These are phyloP conservation scores for Cricetomys ansorgei DNA, from an alignment of 2,113 vertebrate genomes.

Conservation along the genomic window DNA sequence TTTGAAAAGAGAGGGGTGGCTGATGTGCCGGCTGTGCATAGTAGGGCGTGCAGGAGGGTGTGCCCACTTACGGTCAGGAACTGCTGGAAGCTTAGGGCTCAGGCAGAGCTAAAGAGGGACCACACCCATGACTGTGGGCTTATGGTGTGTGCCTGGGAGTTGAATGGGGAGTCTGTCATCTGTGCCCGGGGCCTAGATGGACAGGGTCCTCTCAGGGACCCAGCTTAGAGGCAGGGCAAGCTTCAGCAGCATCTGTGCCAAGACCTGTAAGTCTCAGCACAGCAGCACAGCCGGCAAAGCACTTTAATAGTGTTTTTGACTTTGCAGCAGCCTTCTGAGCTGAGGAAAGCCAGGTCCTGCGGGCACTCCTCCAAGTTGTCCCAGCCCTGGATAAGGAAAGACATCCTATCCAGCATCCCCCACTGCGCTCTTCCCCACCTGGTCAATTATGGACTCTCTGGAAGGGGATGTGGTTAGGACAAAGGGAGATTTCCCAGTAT, in stretches of 20 bases:
- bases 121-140: not conserved
- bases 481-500: not conserved
- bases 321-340: not conserved
- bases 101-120: not conserved
- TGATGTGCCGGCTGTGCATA: not conserved
- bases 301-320: not conserved
- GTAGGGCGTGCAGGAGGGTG: not conserved
- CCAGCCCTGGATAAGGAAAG: not conserved
- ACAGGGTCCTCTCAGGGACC: not conserved
- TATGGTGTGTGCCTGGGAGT: not conserved
- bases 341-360: not conserved
- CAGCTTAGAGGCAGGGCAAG: not conserved
- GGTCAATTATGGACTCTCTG: accelerated
- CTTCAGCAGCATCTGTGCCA: not conserved
- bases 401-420: accelerated
- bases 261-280: not conserved
- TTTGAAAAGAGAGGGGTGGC: not conserved
- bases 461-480: not conserved
- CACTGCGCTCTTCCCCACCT: not conserved
- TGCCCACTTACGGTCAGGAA: not conserved
- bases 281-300: not conserved
- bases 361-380: not conserved
- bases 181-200: no score
- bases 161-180: not conserved
- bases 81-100: not conserved